Evolutionary conservation across 1,140 invertebrate genomes (phyloP).

Genomic region (Euwallacea similis): DNA sequence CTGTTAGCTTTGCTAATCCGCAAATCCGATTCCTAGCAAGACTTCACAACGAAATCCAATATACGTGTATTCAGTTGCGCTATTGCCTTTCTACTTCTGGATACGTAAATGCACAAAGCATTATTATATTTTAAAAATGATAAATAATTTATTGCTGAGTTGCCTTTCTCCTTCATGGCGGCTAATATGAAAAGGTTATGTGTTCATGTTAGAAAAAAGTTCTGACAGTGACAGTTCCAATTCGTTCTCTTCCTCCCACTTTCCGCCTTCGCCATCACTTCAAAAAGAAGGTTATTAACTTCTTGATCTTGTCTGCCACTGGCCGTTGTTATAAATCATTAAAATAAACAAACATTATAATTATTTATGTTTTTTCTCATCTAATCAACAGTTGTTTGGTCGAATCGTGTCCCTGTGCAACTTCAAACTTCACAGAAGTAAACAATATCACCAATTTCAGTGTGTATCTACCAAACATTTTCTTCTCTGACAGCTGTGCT

Average conservation of each 20-base stretch:
- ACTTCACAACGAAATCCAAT: no score
- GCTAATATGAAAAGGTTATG: no score
- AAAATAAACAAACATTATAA: constrained; percentile 48
- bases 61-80: no score
- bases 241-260: neutral
- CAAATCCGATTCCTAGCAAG: no score
- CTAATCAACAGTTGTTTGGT: constrained; percentile 21
- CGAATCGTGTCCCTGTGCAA: constrained; percentile 15
- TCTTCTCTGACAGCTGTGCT: constrained; percentile 37
- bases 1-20: no score
- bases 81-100: no score
- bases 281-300: constrained; percentile 51
- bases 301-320: constrained; percentile 39
- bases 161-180: no score
- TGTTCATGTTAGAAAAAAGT: no score
- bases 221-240: constrained; percentile 1
- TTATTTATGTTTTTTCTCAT: constrained; percentile 42
- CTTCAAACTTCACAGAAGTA: constrained; percentile 9
- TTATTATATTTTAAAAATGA: no score
- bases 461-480: constrained; percentile 26
- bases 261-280: constrained; percentile 1
- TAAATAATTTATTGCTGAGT: no score
- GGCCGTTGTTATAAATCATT: neutral
- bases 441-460: constrained; percentile 9
- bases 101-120: no score